phyloP scores from a whole-genome alignment of 2,888 invertebrate genomes.

The Saturnia japonica region DNA sequence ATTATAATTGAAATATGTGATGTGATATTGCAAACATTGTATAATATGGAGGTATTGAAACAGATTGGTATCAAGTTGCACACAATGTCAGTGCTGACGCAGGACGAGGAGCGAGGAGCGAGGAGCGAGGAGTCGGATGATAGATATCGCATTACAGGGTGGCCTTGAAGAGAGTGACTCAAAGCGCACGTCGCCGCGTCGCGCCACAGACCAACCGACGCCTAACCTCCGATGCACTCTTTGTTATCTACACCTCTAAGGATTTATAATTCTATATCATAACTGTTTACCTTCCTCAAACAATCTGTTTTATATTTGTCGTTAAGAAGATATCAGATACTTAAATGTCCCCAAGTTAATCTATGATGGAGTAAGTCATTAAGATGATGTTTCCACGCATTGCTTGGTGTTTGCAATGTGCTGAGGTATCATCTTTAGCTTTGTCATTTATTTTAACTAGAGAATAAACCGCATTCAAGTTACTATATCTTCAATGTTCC shows the following conservation, averaged over 20 bases:
- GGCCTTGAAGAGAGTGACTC: conserved; percentile 4
- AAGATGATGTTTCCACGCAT: not conserved
- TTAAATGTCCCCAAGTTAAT: no score
- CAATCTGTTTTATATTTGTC: not conserved
- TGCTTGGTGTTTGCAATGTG: not conserved
- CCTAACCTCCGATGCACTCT: not conserved
- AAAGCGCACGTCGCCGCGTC: not conserved
- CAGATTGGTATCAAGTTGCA: conserved; percentile 2
- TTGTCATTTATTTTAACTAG: no score
- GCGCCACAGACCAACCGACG: not conserved
- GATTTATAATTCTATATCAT: not conserved
- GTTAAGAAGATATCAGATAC: not conserved
- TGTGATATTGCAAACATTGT: not conserved
- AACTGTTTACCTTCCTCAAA: not conserved
- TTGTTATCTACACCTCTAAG: not conserved
- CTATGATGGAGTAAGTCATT: not conserved
- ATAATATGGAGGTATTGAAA: conserved; percentile 2
- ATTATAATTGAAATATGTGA: not conserved
- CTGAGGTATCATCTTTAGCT: not conserved
- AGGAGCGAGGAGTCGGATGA: not conserved
- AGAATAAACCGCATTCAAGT: not conserved
- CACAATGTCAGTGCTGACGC: not conserved
- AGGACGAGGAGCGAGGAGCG: not conserved
- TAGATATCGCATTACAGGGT: not conserved
- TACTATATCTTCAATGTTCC: not conserved